Conservation (phyloP, 2,113 vertebrate species). For the Polyodon spathula region DNA sequence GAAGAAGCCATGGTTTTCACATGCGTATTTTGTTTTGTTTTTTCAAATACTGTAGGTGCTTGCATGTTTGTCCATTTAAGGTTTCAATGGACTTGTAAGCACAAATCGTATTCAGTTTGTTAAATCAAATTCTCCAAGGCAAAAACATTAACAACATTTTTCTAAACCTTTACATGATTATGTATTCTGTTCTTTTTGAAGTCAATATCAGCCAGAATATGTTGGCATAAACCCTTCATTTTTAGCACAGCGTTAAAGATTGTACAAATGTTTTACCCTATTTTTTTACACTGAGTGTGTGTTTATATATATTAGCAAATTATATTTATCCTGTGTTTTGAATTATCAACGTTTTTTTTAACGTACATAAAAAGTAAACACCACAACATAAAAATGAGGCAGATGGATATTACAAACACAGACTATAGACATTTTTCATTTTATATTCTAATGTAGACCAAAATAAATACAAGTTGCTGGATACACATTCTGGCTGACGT, state of each 20-base stretch:
- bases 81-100: conserved; percentile 1
- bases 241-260: conserved; percentile 57
- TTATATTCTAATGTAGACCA: conserved; percentile 6
- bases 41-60: neutral
- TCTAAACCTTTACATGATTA: conserved; percentile 24
- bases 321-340: conserved; percentile 40
- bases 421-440: neutral
- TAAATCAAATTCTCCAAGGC: conserved; percentile 39
- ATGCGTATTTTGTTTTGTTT: conserved; percentile 7
- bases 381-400: conserved; percentile 19
- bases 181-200: conserved; percentile 48
- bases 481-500: conserved; percentile 29
- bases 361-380: conserved; percentile 30
- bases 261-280: conserved; percentile 36
- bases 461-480: neutral
- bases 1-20: conserved; percentile 18
- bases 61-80: conserved; percentile 8
- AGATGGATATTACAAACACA: neutral
- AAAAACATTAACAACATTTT: conserved; percentile 38
- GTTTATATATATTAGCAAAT: conserved; percentile 53
- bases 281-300: conserved; percentile 50
- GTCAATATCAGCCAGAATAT: conserved; percentile 57
- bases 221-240: conserved; percentile 59
- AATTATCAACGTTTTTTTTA: conserved; percentile 35
- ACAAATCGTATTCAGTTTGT: conserved; percentile 42